phyloP scores from a whole-genome alignment of 2,113 vertebrate genomes.

The Beaufortia kweichowensis region DNA sequence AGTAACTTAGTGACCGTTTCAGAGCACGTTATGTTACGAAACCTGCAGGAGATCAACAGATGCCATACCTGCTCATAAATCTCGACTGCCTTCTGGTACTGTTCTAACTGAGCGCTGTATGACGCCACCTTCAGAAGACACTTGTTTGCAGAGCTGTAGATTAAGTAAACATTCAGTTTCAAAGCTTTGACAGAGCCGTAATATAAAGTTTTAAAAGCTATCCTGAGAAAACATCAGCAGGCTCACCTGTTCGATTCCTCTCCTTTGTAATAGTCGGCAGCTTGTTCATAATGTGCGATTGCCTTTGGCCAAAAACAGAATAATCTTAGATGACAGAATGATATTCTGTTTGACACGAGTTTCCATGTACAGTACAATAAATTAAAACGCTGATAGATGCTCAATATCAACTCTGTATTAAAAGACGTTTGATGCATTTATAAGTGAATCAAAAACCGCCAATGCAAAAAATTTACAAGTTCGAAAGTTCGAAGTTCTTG shows the following conservation, averaged over 20 bases:
- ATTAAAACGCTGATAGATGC: too few species aligned
- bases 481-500: too few species aligned
- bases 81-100: slow-evolving; percentile 95
- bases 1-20: background rate
- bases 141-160: slow-evolving; percentile 90
- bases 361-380: background rate
- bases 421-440: background rate
- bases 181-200: background rate
- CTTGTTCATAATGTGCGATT: slow-evolving; percentile 97
- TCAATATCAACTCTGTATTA: background rate
- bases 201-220: background rate
- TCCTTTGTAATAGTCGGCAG: slow-evolving; percentile 98
- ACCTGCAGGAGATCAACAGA: background rate
- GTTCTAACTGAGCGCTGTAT: slow-evolving; percentile 92
- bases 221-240: background rate
- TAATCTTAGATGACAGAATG: background rate
- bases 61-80: slow-evolving; percentile 93
- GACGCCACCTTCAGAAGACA: slow-evolving; percentile 96
- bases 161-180: background rate
- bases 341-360: background rate
- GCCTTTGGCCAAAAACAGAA: slow-evolving; percentile 72
- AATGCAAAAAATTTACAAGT: too few species aligned
- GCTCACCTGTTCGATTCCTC: slow-evolving; percentile 96
- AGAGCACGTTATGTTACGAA: background rate
- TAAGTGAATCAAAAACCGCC: background rate